phyloP scores from a whole-genome alignment of 2,888 invertebrate genomes.

The Bimastos eiseni region DNA sequence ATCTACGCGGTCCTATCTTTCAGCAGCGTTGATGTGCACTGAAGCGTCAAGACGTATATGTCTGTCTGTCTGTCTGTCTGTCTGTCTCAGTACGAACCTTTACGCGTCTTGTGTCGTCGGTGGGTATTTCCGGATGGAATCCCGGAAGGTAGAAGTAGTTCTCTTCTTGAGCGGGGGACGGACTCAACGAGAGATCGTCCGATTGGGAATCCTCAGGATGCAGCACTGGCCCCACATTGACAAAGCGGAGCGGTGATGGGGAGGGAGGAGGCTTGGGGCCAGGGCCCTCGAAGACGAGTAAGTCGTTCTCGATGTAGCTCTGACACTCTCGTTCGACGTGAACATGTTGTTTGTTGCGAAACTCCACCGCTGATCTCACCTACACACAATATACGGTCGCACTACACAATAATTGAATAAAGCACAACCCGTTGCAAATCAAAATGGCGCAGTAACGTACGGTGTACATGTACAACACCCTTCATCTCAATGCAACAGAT shows the following conservation, averaged over 20 bases:
- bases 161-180: background rate
- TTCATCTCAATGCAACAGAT: background rate
- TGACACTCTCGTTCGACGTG: background rate
- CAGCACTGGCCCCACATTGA: background rate
- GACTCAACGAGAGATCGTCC: background rate
- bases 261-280: background rate
- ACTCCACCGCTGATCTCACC: background rate
- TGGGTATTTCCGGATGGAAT: conserved; percentile 9
- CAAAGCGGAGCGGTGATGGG: background rate
- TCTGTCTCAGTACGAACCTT: background rate
- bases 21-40: background rate
- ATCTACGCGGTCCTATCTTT: background rate
- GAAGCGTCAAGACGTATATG: too few relatives aligned
- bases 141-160: background rate
- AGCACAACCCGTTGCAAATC: too few relatives aligned
- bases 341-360: background rate
- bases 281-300: background rate
- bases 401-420: too few relatives aligned
- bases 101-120: background rate
- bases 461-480: too few relatives aligned
- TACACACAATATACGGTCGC: too few relatives aligned
- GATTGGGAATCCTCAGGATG: background rate
- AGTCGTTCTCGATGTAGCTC: background rate
- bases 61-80: background rate
- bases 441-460: too few relatives aligned